A percentile compares a stretch with the other conserved stretches of the same genome.
These are phyloP conservation scores for Pedicia rivosa DNA, from an alignment of 2,888 invertebrate species.

Conservation along the genomic window DNA sequence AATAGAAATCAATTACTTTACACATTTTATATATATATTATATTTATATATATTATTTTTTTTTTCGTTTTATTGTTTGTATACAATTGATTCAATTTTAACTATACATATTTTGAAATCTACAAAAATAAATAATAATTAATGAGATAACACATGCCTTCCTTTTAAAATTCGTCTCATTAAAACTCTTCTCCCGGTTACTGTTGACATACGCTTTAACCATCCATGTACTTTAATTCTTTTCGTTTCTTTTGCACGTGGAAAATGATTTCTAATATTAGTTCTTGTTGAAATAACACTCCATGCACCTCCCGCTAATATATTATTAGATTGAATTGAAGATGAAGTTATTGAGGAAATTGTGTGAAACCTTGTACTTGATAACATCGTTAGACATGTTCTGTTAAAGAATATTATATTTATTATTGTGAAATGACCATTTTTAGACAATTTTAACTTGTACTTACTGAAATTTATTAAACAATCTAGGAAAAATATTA, in stretches of 20 bases:
- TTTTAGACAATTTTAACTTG: no score
- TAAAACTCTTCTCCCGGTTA: conserved; percentile 42
- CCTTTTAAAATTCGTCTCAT: conserved; percentile 60
- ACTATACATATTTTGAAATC: no score
- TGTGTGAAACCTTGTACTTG: no score
- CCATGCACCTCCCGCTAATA: conserved; percentile 17
- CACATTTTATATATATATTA: no score
- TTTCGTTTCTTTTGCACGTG: conserved; percentile 48
- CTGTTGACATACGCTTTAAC: conserved; percentile 45
- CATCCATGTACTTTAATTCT: conserved; percentile 51
- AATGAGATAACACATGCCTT: conserved; percentile 47
- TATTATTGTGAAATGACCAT: no score
- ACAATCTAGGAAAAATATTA: not conserved
- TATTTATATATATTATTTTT: no score
- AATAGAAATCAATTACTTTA: no score
- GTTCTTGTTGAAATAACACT: conserved; percentile 22
- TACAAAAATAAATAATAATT: no score
- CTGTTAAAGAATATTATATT: no score
- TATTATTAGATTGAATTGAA: not conserved
- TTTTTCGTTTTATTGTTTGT: no score
- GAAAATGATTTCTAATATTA: conserved; percentile 49
- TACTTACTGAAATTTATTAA: not conserved
- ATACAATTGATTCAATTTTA: no score
- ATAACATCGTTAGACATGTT: no score
- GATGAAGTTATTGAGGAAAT: not conserved